Percentiles rank a stretch among this genome's conserved stretches.
These are phyloP conservation scores for Heloderma charlesbogerti DNA, from an alignment of 2,113 vertebrate genomes.

Conservation along the genomic window DNA sequence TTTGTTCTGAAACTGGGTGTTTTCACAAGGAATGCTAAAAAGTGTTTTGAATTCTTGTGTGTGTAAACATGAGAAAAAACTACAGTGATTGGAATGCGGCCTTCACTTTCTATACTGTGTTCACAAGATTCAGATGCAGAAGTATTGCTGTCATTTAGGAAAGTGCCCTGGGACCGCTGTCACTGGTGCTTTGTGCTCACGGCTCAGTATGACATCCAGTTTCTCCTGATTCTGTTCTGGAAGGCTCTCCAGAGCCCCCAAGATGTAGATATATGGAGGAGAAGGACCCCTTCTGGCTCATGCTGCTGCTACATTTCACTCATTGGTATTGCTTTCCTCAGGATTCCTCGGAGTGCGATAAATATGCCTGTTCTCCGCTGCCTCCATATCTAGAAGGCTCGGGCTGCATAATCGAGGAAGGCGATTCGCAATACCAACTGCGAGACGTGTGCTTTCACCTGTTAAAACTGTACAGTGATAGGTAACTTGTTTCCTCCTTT, in stretches of 20 bases:
- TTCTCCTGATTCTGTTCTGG: background rate
- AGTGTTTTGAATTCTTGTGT: background rate
- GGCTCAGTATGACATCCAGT: background rate
- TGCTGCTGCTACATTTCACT: background rate
- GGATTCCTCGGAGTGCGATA: slow-evolving; percentile 81
- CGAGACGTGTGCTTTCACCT: slow-evolving; percentile 94
- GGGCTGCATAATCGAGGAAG: slow-evolving; percentile 66
- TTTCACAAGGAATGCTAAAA: background rate
- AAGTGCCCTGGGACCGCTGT: background rate
- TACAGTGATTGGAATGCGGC: no score
- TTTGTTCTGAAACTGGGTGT: background rate
- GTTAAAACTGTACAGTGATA: slow-evolving; percentile 95
- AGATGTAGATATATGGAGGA: background rate
- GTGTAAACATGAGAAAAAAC: no score
- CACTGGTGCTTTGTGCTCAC: background rate
- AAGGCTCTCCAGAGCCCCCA: no score
- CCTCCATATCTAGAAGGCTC: slow-evolving; percentile 88
- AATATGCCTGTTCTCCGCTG: slow-evolving; percentile 88
- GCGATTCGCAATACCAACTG: slow-evolving; percentile 70
- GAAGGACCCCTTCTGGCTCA: background rate
- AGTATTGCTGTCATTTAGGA: background rate
- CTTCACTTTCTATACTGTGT: no score
- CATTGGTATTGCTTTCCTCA: slow-evolving; percentile 38
- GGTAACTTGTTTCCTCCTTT: slow-evolving; percentile 73
- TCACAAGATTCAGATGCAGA: no score